Evolutionary conservation across 2,888 invertebrate species (phyloP).

Genomic region (Volucella inflata): DNA sequence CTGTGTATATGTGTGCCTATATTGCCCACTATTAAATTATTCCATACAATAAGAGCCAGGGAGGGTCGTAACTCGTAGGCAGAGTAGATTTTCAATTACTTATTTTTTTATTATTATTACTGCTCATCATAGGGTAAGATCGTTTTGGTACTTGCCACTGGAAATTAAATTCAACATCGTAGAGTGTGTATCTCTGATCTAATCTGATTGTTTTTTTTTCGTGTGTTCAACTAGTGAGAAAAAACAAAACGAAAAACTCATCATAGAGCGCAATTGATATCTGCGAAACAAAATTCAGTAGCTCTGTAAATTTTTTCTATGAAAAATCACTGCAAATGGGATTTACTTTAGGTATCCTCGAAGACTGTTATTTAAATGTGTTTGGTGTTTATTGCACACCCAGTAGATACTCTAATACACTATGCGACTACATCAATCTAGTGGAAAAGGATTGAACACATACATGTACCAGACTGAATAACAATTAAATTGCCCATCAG

Average conservation of each 20-base stretch:
- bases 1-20: neutral
- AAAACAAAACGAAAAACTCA: too few species aligned
- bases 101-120: neutral
- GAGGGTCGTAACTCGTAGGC: constrained; percentile 19
- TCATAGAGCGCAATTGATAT: too few species aligned
- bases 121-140: too few species aligned
- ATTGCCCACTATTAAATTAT: constrained; percentile 35
- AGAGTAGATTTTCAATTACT: constrained; percentile 17
- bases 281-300: too few species aligned
- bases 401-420: neutral
- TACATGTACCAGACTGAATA: too few species aligned
- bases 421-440: too few species aligned
- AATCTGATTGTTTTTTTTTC: constrained; percentile 6
- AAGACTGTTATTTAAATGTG: constrained; percentile 18
- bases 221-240: too few species aligned
- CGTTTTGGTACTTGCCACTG: neutral
- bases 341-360: constrained; percentile 12
- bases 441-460: too few species aligned
- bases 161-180: constrained; percentile 2
- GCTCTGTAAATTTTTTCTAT: too few species aligned
- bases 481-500: neutral
- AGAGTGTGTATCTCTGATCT: neutral
- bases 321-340: constrained; percentile 1
- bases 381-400: constrained; percentile 34
- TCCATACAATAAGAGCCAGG: constrained; percentile 22